Conservation (phyloP, 2,797 vertebrate genomes). For the Hipposideros larvatus region DNA sequence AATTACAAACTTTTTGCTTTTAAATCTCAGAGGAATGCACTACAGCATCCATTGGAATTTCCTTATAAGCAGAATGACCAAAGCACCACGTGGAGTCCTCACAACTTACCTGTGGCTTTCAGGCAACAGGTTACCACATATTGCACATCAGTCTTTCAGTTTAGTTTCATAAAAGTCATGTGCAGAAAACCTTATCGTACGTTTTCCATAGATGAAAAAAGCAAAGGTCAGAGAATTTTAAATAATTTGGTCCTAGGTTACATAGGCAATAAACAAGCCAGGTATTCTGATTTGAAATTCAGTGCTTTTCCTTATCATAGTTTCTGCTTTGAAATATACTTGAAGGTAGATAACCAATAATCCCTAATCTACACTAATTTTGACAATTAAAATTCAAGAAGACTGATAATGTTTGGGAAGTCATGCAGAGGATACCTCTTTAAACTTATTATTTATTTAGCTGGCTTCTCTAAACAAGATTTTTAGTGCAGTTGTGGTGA, state of each 20-base stretch:
- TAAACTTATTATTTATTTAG: conserved; percentile 74
- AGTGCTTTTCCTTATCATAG: neutral
- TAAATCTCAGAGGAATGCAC: conserved; percentile 26
- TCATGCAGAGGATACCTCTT: conserved; percentile 39
- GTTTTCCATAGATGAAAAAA: neutral
- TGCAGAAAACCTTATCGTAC: neutral
- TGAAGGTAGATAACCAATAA: neutral
- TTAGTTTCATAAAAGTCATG: neutral
- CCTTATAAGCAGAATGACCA: neutral
- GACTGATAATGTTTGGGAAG: neutral
- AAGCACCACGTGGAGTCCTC: neutral
- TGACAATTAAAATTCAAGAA: conserved; percentile 60
- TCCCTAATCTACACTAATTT: neutral
- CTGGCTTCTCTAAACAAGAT: conserved; percentile 53
- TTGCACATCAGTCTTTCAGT: neutral
- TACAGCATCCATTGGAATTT: neutral
- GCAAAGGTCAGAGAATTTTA: neutral
- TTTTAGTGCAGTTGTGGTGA: conserved; percentile 51
- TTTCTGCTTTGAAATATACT: neutral
- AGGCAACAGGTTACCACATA: neutral
- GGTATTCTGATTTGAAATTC: neutral
- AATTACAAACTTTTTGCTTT: neutral
- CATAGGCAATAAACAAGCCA: neutral
- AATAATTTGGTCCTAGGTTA: neutral
- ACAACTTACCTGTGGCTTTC: neutral